Evolutionary conservation across 2,888 invertebrate species (phyloP), one percentile per base, ranked within the genome.

Genomic region (Folsomia candida): DNA sequence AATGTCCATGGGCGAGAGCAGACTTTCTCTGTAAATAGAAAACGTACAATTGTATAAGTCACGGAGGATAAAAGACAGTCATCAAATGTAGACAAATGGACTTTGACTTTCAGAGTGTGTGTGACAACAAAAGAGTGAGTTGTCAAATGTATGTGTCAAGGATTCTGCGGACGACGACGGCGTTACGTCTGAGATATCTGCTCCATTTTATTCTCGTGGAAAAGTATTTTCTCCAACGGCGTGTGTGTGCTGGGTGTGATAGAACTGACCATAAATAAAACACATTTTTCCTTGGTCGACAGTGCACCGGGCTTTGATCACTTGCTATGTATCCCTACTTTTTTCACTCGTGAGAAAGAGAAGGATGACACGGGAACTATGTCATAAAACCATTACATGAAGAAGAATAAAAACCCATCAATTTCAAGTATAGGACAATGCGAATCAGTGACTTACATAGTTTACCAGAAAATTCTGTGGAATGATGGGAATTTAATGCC

Each of bases 1-100:
- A 96, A 95, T 54, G 94, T 88, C 95, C 95, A 95, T 47, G 94
- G 94, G 74, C 95, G 87, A 79, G 92, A 86, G 82, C 95, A 95
- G 3, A 95, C 92, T 83, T 93, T 94, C 83, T 95, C 95, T 87
- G 83, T 11, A 81, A 54, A 4, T 14, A 54, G n/a, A 18, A 54
- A 18, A 6, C 6, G 20, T 6, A 54, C 20, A 54, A 54, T n/a
- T n/a, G n/a, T n/a, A n/a, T n/a, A n/a, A n/a, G n/a, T n/a, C 54
- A 20, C n/a, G 4, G 20, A 14, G 18, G 54, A 54, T 6, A n/a
- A n/a, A 54, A 54, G 54, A 14, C 20, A 54, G 18, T 54, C 4
- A 18, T 4, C 18, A 54, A 54, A 20, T 20, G 18, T 6, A 54
- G 47, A 20, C 18, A 54, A 54, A 22, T 22, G 22, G 22, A 54